Conservation (phyloP, 2,113 vertebrate species). For the Regulus satrapa region DNA sequence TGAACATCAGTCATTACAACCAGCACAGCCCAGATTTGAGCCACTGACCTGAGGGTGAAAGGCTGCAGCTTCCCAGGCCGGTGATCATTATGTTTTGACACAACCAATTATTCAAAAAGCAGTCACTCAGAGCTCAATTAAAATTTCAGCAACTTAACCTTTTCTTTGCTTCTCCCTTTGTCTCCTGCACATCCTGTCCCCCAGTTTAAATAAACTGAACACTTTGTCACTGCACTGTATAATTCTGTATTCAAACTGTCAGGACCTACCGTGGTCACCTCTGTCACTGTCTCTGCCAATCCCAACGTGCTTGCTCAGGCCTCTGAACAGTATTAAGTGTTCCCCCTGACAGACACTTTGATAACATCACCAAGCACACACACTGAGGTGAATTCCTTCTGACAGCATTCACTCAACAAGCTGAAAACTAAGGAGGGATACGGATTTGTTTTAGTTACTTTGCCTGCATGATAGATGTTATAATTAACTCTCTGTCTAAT, state of each 20-base stretch:
- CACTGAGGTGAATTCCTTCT: constrained; percentile 44
- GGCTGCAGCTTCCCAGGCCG: constrained; percentile 27
- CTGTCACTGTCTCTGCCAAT: constrained; percentile 32
- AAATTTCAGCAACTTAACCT: constrained; percentile 51
- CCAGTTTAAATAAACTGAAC: not conserved
- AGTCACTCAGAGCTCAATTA: constrained; percentile 59
- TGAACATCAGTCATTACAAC: constrained; percentile 32
- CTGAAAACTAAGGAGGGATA: not conserved
- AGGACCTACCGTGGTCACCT: not conserved
- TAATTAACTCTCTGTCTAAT: constrained; percentile 31
- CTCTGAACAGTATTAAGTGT: not conserved
- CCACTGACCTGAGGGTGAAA: constrained; percentile 52
- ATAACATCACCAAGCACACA: constrained; percentile 14
- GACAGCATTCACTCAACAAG: constrained; percentile 53
- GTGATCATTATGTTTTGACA: constrained; percentile 52
- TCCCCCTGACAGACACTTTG: constrained; percentile 43
- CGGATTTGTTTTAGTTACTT: not conserved
- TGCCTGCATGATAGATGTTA: not conserved
- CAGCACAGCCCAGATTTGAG: constrained; percentile 29
- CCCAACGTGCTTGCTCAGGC: not conserved
- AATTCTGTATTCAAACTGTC: not conserved
- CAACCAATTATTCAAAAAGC: constrained; percentile 60
- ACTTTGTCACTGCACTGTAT: not conserved
- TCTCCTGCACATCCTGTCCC: not conserved
- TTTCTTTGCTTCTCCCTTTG: not conserved